Percentiles rank a stretch among this genome's conserved stretches.
phyloP scores from a whole-genome alignment of 2,888 invertebrate genomes.

The Clistopyga incitator region DNA sequence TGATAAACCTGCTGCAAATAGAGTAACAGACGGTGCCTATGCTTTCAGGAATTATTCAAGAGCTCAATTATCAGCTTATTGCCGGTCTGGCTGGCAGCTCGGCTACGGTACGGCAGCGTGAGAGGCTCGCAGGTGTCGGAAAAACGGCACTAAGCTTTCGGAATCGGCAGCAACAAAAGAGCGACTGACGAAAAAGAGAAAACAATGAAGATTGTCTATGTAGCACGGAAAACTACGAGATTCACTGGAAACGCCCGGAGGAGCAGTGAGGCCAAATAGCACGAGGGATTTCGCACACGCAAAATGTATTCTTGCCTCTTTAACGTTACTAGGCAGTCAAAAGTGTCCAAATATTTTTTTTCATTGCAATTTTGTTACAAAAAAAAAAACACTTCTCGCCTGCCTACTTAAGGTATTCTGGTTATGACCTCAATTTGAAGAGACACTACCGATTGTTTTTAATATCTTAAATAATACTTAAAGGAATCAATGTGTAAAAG shows the following conservation, averaged over 20 bases:
- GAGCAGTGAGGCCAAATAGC: slow-evolving; percentile 25
- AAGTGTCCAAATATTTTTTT: too few species aligned
- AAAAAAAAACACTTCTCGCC: too few species aligned
- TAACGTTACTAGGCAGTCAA: background rate
- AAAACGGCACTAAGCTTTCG: slow-evolving; percentile 41
- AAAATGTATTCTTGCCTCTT: slow-evolving; percentile 9
- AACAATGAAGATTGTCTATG: slow-evolving; percentile 43
- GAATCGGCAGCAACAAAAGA: slow-evolving; percentile 49
- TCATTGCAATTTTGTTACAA: too few species aligned
- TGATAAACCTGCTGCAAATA: slow-evolving; percentile 48
- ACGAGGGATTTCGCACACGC: background rate
- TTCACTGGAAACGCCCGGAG: slow-evolving; percentile 13
- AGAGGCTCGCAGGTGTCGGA: slow-evolving; percentile 76
- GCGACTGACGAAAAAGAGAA: slow-evolving; percentile 52
- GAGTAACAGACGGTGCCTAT: slow-evolving; percentile 42
- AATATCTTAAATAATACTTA: too few species aligned
- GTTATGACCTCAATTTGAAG: too few species aligned
- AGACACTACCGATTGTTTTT: too few species aligned
- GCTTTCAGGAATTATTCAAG: slow-evolving; percentile 80
- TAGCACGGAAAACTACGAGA: slow-evolving; percentile 6
- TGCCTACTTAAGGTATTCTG: too few species aligned
- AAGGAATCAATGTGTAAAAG: too few species aligned
- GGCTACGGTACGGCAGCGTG: slow-evolving; percentile 74
- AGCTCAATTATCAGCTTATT: slow-evolving; percentile 83
- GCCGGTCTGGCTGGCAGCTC: slow-evolving; percentile 79